These are phyloP conservation scores for Petrolisthes manimaculis DNA, from an alignment of 2,888 invertebrate genomes.

Conservation along the genomic window DNA sequence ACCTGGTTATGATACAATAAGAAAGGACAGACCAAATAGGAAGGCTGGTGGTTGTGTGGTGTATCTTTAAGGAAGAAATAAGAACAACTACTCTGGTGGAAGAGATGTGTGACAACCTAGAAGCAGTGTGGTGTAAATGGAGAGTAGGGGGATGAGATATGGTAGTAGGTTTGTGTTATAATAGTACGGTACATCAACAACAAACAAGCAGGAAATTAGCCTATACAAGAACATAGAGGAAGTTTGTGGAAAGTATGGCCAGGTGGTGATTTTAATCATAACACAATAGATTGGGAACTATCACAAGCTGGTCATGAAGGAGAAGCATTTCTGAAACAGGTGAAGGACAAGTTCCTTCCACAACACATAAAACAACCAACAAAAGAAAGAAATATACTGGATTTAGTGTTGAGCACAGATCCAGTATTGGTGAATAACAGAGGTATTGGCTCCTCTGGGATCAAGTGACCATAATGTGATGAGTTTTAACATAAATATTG, in stretches of 20 bases:
- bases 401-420: neutral
- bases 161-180: neutral
- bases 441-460: neutral
- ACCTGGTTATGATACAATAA: neutral
- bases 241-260: neutral
- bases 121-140: constrained; percentile 1
- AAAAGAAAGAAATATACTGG: neutral
- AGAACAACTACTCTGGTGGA: neutral
- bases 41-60: neutral
- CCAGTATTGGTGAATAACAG: neutral
- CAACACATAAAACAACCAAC: neutral
- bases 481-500: neutral
- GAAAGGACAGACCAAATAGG: neutral
- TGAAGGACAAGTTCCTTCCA: neutral
- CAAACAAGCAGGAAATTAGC: neutral
- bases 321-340: neutral
- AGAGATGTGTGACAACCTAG: neutral
- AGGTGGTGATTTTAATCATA: neutral
- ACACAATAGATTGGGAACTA: neutral
- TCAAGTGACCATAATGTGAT: neutral
- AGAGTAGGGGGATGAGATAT: neutral
- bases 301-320: neutral
- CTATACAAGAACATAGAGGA: neutral
- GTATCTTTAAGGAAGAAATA: neutral
- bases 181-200: neutral